A percentile compares a stretch with the other conserved stretches of the same genome.
phyloP scores from a whole-genome alignment of 2,888 invertebrate species.

The Hydrotaea diabolus region DNA sequence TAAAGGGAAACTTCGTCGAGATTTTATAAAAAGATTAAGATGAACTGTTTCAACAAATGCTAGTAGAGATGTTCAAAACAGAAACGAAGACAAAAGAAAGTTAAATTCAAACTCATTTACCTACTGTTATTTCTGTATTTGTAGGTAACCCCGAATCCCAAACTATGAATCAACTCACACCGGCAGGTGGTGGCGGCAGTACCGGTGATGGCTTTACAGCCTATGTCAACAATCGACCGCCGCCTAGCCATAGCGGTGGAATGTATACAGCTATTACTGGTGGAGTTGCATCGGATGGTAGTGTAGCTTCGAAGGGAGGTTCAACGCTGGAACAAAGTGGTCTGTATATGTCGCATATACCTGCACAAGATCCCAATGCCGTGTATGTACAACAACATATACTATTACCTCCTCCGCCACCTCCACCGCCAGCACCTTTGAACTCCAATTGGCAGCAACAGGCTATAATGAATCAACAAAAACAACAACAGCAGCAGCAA shows the following conservation, averaged over 20 bases:
- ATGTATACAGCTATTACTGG: constrained; percentile 81
- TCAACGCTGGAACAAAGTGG: constrained; percentile 74
- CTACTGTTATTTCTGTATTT: neutral
- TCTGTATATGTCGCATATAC: constrained; percentile 73
- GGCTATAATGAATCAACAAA: constrained; percentile 60
- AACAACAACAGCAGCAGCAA: constrained; percentile 54
- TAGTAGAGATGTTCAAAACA: constrained; percentile 24
- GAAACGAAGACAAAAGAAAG: neutral
- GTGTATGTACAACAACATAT: constrained; percentile 69
- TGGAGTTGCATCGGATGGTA: constrained; percentile 47
- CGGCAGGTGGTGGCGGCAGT: constrained; percentile 11
- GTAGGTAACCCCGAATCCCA: constrained; percentile 59
- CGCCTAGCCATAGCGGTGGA: constrained; percentile 88
- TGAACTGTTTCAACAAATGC: neutral
- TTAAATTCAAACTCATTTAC: neutral
- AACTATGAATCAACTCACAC: constrained; percentile 42
- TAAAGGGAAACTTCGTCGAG: constrained; percentile 50
- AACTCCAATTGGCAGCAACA: constrained; percentile 64
- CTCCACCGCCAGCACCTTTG: constrained; percentile 57
- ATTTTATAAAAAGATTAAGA: constrained; percentile 28
- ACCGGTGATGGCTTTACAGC: constrained; percentile 70
- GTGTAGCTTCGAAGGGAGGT: constrained; percentile 16
- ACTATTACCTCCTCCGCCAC: constrained; percentile 49
- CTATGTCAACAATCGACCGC: constrained; percentile 84
- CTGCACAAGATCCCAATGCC: constrained; percentile 65